Evolutionary conservation across 2,113 vertebrate genomes (phyloP), one percentile per base, ranked within the genome.

Genomic region (Bathybates hornii): DNA sequence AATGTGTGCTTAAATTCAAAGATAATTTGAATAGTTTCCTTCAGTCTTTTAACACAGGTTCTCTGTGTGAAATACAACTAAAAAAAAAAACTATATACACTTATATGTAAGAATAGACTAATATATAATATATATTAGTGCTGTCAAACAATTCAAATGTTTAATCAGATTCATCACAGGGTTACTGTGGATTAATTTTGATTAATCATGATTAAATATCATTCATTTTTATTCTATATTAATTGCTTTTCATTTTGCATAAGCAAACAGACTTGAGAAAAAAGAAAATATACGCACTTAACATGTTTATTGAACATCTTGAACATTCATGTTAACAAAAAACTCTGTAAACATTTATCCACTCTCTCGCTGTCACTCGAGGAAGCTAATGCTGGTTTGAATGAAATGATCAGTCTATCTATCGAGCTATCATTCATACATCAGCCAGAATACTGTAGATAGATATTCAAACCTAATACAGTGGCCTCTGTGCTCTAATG

Each of bases 251-350:
- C 27, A 59, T 59, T 2, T 59, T 1, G 27, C 27, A 1, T 17
- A 1, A 32, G 57, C 14, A 32, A 17, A 32, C 14, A 61, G 57
- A 59, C 57, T 59, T 17, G 27, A 32, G 14, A 32, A 59, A 59
- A 59, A 32, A 59, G 27, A 0, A 32, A 17, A 59, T 9, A 9
- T 32, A 59, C 1, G 0, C 3, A 59, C 5, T 59, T 59, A 32
- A 59, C 14, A 9, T 59, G 27, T 59, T 59, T 59, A 59, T 0
- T 32, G 14, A 59, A 59, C 27, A 59, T 59, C 57, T 17, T 59
- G 2, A 59, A 59, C 14, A 59, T 17, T 0, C 1, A 59, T 59
- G 27, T 59, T 0, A 61, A 17, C 27, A 10, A 61, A 59, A 61
- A 61, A 36, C 7, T 36, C 1, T 9, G 36, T 36, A 36, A 36